These are phyloP conservation scores for Ibycter americanus DNA, from an alignment of 2,797 vertebrate genomes.

Conservation along the genomic window DNA sequence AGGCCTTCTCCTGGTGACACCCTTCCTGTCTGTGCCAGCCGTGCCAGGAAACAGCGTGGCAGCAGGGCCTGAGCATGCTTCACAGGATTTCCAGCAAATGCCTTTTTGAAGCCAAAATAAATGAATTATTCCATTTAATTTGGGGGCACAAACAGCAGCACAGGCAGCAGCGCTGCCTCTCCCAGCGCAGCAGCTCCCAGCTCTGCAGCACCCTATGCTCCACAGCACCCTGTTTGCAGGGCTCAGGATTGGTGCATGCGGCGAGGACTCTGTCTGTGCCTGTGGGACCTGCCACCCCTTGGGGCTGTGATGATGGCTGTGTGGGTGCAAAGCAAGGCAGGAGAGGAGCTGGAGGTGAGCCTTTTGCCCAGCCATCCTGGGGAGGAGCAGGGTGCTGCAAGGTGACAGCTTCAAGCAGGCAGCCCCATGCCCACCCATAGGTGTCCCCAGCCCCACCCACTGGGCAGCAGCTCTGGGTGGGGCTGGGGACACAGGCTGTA, in stretches of 20 bases:
- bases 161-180: not conserved
- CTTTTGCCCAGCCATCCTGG: fast-evolving
- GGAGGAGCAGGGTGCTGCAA: not conserved
- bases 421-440: fast-evolving
- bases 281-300: fast-evolving
- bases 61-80: fast-evolving
- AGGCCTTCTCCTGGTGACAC: not conserved
- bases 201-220: not conserved
- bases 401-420: not conserved
- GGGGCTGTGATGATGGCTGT: fast-evolving
- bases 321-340: not conserved
- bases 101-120: not conserved
- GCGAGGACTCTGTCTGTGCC: not conserved
- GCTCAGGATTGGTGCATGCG: fast-evolving
- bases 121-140: not conserved
- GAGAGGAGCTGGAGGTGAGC: not conserved
- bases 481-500: not conserved
- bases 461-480: not conserved
- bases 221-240: fast-evolving
- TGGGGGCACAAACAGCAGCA: not conserved
- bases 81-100: not conserved
- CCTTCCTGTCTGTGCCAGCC: not conserved
- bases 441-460: too few species aligned
- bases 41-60: not conserved
- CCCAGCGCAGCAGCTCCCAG: not conserved